Conservation (phyloP, 2,888 invertebrate species). For the Loripinus fragilis region DNA sequence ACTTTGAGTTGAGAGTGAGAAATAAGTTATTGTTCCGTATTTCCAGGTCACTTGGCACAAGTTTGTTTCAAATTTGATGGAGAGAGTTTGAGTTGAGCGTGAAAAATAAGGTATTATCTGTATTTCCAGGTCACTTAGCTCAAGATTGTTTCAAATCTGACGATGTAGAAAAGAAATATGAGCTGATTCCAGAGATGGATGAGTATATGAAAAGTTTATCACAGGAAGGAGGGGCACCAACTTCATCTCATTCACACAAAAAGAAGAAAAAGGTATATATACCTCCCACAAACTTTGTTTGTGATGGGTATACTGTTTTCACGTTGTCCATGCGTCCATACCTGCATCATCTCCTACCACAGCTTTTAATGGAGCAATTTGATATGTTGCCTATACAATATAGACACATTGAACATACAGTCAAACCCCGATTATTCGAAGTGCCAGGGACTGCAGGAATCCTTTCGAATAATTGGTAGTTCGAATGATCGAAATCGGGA, state of each 20-base stretch:
- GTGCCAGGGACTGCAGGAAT: not conserved
- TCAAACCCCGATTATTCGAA: not conserved
- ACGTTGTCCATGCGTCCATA: not conserved
- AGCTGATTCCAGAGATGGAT: constrained; percentile 77
- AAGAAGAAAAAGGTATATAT: constrained; percentile 42
- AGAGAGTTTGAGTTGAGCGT: no score
- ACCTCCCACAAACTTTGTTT: no score
- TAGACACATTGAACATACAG: not conserved
- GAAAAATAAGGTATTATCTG: no score
- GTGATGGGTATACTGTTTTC: no score
- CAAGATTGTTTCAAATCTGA: constrained; percentile 78
- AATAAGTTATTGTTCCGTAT: no score
- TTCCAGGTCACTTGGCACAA: constrained; percentile 78
- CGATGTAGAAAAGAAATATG: constrained; percentile 78
- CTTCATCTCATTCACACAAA: constrained; percentile 38
- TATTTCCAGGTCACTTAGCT: constrained; percentile 77
- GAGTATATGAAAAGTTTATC: constrained; percentile 48
- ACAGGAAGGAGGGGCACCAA: not conserved
- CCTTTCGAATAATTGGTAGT: no score
- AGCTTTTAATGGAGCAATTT: not conserved
- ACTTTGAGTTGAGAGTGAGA: no score
- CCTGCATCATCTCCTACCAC: not conserved
- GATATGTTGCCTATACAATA: not conserved
- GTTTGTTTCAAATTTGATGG: constrained; percentile 78
- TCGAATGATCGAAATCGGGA: no score